Percentiles rank a stretch among this genome's conserved stretches.
Evolutionary conservation across 2,888 invertebrate species (phyloP).

Genomic region (Calliopum simillimum): DNA sequence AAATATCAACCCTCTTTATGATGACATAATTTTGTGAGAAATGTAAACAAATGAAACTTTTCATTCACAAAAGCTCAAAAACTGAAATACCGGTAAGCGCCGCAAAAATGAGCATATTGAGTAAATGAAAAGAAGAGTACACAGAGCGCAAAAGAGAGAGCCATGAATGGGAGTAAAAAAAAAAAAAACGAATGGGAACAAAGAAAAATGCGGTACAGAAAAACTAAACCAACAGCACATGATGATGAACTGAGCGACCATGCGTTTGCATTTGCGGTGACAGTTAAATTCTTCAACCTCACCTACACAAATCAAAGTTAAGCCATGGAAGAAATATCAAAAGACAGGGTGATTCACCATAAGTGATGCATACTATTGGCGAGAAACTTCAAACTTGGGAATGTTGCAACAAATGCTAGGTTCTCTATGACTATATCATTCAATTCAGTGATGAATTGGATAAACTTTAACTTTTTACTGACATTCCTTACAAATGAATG

Average conservation of each 20-base stretch:
- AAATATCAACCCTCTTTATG: not conserved
- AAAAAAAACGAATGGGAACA: not conserved
- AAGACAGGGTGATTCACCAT: constrained; percentile 14
- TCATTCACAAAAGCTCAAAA: constrained; percentile 60
- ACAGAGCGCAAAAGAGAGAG: too few relatives aligned
- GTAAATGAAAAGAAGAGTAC: not conserved
- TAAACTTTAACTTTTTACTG: too few relatives aligned
- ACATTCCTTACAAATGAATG: too few relatives aligned
- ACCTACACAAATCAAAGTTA: too few relatives aligned
- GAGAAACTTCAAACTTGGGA: not conserved
- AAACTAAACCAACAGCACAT: not conserved
- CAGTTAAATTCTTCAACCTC: too few relatives aligned
- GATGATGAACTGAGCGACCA: not conserved
- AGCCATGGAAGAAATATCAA: not conserved
- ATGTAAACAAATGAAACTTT: constrained; percentile 61
- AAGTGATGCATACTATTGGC: constrained; percentile 18
- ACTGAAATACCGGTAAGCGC: constrained; percentile 7
- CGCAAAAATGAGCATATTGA: constrained; percentile 4
- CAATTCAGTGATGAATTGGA: not conserved
- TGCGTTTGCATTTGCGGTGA: not conserved
- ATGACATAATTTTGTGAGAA: constrained; percentile 36
- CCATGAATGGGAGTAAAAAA: not conserved
- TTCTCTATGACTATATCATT: too few relatives aligned
- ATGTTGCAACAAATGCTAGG: too few relatives aligned
- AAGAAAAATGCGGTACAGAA: not conserved